Percentiles rank a stretch among this genome's conserved stretches.
These are phyloP conservation scores for Nephrotoma flavescens DNA, from an alignment of 2,888 invertebrate species.

Conservation along the genomic window DNA sequence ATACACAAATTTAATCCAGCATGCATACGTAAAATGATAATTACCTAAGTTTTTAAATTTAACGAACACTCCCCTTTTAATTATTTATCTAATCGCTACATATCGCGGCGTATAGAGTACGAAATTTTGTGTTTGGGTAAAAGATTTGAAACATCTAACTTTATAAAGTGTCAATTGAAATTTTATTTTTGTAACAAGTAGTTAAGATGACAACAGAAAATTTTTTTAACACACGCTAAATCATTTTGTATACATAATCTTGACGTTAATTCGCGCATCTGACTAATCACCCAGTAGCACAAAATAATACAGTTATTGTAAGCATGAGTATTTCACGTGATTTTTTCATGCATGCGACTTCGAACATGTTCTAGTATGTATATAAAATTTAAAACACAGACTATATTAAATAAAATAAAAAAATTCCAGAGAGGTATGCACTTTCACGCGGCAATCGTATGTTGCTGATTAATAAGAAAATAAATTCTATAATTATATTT, in stretches of 20 bases:
- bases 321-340: neutral
- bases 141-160: neutral
- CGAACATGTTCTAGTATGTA: neutral
- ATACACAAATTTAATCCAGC: neutral
- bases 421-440: neutral
- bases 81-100: neutral
- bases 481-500: neutral
- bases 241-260: neutral
- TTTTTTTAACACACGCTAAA: neutral
- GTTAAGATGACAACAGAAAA: neutral
- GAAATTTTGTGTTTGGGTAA: neutral
- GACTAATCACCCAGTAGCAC: neutral
- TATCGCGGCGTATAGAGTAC: neutral
- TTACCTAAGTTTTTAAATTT: neutral
- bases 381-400: neutral
- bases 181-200: neutral
- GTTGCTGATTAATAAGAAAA: neutral
- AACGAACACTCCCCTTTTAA: neutral
- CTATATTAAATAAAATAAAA: neutral
- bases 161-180: neutral
- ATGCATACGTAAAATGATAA: neutral
- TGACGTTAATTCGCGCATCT: neutral
- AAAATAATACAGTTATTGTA: neutral
- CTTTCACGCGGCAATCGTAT: neutral
- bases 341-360: neutral